phyloP scores from a whole-genome alignment of 1,140 invertebrate species.

The Zophobas morio region DNA sequence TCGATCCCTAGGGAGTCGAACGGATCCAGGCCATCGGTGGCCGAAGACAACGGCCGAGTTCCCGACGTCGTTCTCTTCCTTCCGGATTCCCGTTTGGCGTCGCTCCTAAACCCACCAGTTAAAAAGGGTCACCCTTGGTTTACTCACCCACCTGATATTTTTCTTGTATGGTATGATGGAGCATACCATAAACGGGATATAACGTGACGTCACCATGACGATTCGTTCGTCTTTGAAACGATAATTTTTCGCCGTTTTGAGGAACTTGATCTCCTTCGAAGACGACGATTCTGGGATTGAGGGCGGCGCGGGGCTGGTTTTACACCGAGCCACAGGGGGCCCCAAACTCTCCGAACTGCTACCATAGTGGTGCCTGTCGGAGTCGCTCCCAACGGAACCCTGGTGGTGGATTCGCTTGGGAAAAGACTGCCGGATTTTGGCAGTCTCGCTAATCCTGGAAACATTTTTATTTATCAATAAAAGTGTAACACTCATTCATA shows the following conservation, averaged over 20 bases:
- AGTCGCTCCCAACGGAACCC: slow-evolving; percentile 66
- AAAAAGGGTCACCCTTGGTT: neutral
- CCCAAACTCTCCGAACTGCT: slow-evolving; percentile 83
- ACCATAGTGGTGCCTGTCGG: slow-evolving; percentile 71
- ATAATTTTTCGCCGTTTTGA: slow-evolving; percentile 73
- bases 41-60: slow-evolving; percentile 85
- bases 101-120: slow-evolving; percentile 71
- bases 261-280: slow-evolving; percentile 73
- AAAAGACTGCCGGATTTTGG: slow-evolving; percentile 53
- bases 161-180: slow-evolving; percentile 87
- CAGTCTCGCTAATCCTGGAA: slow-evolving; percentile 16
- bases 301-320: slow-evolving; percentile 66
- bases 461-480: neutral
- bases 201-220: slow-evolving; percentile 79
- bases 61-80: slow-evolving; percentile 86
- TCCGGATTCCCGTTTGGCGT: slow-evolving; percentile 82
- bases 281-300: slow-evolving; percentile 69
- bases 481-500: neutral
- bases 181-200: slow-evolving; percentile 86
- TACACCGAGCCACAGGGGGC: slow-evolving; percentile 55
- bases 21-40: slow-evolving; percentile 87
- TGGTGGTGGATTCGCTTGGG: slow-evolving; percentile 73
- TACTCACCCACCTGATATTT: slow-evolving; percentile 71
- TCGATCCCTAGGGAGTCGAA: slow-evolving; percentile 88
- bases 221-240: slow-evolving; percentile 84